Evolutionary conservation across 2,888 invertebrate species (phyloP).

Genomic region (Slavum lentiscoides): DNA sequence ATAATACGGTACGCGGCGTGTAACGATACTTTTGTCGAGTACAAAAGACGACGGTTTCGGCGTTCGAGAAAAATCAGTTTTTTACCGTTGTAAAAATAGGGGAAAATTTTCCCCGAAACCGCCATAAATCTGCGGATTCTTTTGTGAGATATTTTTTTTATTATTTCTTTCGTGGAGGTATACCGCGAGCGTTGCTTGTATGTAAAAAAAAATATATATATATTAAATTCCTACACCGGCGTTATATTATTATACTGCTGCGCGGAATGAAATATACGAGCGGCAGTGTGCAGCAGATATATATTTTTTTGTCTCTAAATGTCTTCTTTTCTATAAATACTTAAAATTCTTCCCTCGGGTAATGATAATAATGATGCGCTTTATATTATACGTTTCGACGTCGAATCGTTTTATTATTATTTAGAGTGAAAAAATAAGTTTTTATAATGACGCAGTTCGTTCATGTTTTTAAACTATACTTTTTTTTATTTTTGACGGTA

Average conservation of each 20-base stretch:
- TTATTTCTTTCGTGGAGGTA: slow-evolving; percentile 11
- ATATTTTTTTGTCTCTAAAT: slow-evolving; percentile 5
- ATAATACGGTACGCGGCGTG: background rate
- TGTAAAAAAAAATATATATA: background rate
- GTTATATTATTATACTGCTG: slow-evolving; percentile 1
- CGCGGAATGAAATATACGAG: background rate
- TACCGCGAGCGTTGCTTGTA: background rate
- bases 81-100: slow-evolving; percentile 1
- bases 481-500: no score
- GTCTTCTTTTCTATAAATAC: slow-evolving; percentile 37
- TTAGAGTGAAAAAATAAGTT: slow-evolving; percentile 6
- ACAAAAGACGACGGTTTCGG: background rate
- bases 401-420: background rate
- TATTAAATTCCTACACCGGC: slow-evolving; percentile 15
- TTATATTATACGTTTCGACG: slow-evolving; percentile 15
- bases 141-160: slow-evolving; percentile 6
- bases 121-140: slow-evolving; percentile 13
- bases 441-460: no score
- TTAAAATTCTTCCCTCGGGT: slow-evolving; percentile 19
- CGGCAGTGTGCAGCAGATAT: background rate
- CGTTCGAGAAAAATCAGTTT: slow-evolving; percentile 18
- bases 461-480: no score
- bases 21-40: background rate
- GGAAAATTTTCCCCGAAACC: background rate
- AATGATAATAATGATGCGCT: slow-evolving; percentile 13